Base-by-base conservation (phyloP, 2,797 vertebrate genomes). In the Acanthurus leucopareius region DNA sequence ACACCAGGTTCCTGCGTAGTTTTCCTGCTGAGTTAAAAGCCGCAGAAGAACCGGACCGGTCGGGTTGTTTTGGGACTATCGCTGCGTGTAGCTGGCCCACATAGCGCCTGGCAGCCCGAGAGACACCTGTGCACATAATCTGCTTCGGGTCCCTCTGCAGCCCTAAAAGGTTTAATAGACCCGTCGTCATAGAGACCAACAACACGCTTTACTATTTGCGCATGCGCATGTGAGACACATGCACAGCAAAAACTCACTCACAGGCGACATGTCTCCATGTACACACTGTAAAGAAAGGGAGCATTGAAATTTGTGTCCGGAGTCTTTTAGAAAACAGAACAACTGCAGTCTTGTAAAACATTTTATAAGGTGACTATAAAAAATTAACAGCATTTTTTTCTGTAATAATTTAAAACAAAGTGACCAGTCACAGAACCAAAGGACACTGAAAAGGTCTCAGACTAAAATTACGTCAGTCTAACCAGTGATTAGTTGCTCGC, bases 121-220 rank as follows among this genome's bases (percentile, higher is more conserved):
- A 58, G 72, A 45, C 88, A 88, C 86, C 83, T 88, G 91, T 78
- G 77, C 74, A 48, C 87, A 87, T 95, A 95, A 95, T 94, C 94
- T 91, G 81, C 81, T 79, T 61, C 80, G 11, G 48, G 62, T 76
- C 80, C 38, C 61, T 80, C 80, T 73, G 7, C 79, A 65, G 79
- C 76, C 7, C 78, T 90, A 75, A 87, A 79, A 82, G 91, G 65
- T 93, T 94, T 94, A 92, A 76, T 75, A 86, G 83, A 22, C 7
- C 63, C 60, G 94, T 96, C 92, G 92, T 57, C 92, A 95, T 95
- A 69, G 95, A 91, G 91, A 95, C 89, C 59, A 4, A 92, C 89
- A 95, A 96, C 94, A 95, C 83, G 86, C 84, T 85, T 83, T 78
- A 84, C 67, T 20, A 62, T 70, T 2, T 45, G 88, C 91, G 89